These are phyloP conservation scores for Epinephelus moara DNA, from an alignment of 2,113 vertebrate genomes.

Conservation along the genomic window DNA sequence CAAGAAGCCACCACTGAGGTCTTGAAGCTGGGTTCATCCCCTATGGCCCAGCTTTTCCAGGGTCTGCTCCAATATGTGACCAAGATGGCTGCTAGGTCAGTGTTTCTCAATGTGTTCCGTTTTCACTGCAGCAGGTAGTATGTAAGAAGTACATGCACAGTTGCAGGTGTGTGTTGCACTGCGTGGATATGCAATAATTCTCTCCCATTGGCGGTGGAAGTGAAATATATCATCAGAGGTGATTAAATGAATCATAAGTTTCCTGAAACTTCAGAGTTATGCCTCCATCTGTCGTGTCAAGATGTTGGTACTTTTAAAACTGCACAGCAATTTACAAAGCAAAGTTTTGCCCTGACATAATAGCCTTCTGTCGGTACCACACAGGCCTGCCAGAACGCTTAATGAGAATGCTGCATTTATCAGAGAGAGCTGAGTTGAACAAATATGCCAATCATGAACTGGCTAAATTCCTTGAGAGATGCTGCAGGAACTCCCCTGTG, in stretches of 20 bases:
- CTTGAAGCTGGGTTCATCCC: conserved; percentile 89
- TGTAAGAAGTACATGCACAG: neutral
- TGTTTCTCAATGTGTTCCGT: neutral
- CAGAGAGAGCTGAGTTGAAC: conserved; percentile 24
- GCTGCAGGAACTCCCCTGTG: conserved; percentile 1
- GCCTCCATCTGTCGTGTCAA: conserved; percentile 24
- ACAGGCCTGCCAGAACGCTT: conserved; percentile 11
- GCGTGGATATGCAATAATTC: neutral
- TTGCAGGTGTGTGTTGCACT: neutral
- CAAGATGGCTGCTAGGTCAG: conserved; percentile 92
- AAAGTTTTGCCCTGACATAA: conserved; percentile 32
- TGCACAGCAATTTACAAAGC: conserved; percentile 16
- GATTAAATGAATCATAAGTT: neutral
- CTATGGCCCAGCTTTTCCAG: conserved; percentile 90
- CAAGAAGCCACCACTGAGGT: conserved; percentile 93
- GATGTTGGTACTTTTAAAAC: conserved; percentile 16
- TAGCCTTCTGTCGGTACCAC: conserved; percentile 33
- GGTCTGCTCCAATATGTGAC: conserved; percentile 90
- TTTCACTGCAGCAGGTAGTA: neutral
- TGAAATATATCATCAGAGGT: conserved; percentile 1
- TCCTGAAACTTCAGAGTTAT: conserved; percentile 12
- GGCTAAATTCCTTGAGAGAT: conserved; percentile 18
- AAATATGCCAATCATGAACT: conserved; percentile 28
- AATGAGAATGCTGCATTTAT: conserved; percentile 23
- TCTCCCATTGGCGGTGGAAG: neutral